phyloP scores from a whole-genome alignment of 2,113 vertebrate species.

The Laticauda laticaudata region DNA sequence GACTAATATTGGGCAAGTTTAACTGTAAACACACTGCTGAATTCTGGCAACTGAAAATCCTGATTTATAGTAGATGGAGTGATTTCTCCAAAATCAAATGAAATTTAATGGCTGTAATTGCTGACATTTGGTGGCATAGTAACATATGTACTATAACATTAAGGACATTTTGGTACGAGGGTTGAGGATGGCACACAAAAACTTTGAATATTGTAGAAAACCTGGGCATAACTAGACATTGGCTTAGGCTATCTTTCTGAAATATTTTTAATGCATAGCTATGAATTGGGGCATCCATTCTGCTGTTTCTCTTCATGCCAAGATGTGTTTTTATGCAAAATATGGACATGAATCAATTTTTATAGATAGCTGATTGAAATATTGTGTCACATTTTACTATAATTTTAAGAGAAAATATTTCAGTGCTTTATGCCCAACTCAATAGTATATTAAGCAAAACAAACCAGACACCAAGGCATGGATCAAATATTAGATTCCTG shows the following conservation, averaged over 20 bases:
- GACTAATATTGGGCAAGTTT: background rate
- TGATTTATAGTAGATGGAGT: background rate
- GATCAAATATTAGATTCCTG: constrained; percentile 19
- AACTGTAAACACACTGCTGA: background rate
- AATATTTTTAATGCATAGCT: background rate
- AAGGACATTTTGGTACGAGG: background rate
- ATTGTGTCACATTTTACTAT: background rate
- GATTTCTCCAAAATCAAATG: background rate
- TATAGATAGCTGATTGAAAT: constrained; percentile 14
- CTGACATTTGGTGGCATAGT: background rate
- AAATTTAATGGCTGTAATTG: background rate
- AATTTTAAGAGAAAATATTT: background rate
- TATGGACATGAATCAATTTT: constrained; percentile 2
- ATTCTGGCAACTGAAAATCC: background rate
- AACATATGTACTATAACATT: background rate
- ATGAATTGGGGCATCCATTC: background rate
- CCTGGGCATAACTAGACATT: background rate
- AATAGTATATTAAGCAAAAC: background rate
- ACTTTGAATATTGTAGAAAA: background rate
- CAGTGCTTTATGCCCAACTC: constrained; percentile 21
- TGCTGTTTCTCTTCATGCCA: background rate
- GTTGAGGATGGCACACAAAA: background rate
- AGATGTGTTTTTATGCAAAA: background rate
- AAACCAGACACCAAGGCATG: background rate
- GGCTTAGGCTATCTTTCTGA: background rate